Evolutionary conservation across 2,888 invertebrate species (phyloP).

Genomic region (Melikaiella ostensackeni): DNA sequence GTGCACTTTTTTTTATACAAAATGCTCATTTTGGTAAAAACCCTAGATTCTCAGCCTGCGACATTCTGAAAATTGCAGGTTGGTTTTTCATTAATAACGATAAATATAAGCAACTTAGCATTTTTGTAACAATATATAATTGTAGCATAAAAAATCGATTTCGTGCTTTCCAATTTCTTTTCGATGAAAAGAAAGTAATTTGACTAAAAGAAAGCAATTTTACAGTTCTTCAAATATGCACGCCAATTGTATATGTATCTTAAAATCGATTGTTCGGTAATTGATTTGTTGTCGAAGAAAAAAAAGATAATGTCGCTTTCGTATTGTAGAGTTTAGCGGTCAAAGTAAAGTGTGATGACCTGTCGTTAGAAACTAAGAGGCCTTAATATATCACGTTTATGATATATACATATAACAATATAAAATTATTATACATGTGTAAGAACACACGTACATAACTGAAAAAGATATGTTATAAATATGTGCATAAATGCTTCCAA

Average conservation of each 20-base stretch:
- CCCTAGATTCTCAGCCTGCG: constrained; percentile 11
- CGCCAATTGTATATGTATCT: constrained; percentile 10
- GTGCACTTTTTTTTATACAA: constrained; percentile 37
- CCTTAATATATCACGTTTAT: constrained; percentile 71
- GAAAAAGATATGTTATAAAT: constrained; percentile 52
- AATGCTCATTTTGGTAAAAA: constrained; percentile 39
- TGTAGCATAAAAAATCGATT: background rate
- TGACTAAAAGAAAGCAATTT: background rate
- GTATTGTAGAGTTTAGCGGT: constrained; percentile 62
- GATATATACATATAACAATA: constrained; percentile 51
- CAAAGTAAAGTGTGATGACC: constrained; percentile 68
- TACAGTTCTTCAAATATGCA: constrained; percentile 6
- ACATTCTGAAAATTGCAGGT: constrained; percentile 16
- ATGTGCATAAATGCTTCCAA: constrained; percentile 47
- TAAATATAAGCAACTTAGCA: constrained; percentile 13
- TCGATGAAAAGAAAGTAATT: background rate
- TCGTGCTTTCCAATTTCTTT: background rate
- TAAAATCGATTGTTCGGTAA: background rate
- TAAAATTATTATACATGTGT: constrained; percentile 46
- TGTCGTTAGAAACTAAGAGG: constrained; percentile 76
- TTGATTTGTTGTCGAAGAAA: constrained; percentile 31
- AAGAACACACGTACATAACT: constrained; percentile 37
- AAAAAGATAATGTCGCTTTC: constrained; percentile 59
- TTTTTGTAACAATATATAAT: constrained; percentile 23
- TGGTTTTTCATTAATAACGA: constrained; percentile 3